phyloP scores from a whole-genome alignment of 1,140 invertebrate genomes.

The Tribolium madens region DNA sequence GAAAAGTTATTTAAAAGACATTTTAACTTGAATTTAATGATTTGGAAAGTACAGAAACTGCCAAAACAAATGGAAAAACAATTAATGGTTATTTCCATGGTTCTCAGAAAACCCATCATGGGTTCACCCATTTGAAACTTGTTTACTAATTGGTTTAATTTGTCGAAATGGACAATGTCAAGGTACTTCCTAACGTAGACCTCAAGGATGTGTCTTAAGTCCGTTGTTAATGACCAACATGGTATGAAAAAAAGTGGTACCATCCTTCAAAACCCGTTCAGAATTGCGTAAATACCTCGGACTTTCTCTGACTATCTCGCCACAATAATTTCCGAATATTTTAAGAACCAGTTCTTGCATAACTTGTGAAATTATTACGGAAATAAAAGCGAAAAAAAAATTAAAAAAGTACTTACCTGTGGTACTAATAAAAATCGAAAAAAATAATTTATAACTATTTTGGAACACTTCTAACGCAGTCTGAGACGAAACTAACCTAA shows the following conservation, averaged over 20 bases:
- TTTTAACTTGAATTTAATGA: too few species aligned
- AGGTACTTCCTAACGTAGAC: background rate
- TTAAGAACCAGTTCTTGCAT: background rate
- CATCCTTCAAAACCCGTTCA: background rate
- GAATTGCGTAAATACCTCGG: background rate
- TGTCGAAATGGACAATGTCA: background rate
- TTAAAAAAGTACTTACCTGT: background rate
- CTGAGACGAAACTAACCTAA: background rate
- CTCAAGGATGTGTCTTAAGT: background rate
- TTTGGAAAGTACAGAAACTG: background rate
- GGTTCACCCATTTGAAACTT: background rate
- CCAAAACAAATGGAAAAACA: too few species aligned
- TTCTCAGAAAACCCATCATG: background rate
- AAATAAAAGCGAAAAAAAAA: background rate
- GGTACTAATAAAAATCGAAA: background rate
- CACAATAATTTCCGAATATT: background rate
- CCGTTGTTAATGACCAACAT: background rate
- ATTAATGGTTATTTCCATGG: background rate
- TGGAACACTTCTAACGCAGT: background rate
- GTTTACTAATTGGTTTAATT: too few species aligned
- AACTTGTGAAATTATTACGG: background rate
- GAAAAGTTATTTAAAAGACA: too few species aligned
- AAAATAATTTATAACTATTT: background rate
- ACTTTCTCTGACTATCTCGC: background rate
- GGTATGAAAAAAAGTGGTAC: too few species aligned